Percentiles rank a stretch among this genome's conserved stretches.
Conservation (phyloP, 2,797 vertebrate species). For the Sebastes reedi region DNA sequence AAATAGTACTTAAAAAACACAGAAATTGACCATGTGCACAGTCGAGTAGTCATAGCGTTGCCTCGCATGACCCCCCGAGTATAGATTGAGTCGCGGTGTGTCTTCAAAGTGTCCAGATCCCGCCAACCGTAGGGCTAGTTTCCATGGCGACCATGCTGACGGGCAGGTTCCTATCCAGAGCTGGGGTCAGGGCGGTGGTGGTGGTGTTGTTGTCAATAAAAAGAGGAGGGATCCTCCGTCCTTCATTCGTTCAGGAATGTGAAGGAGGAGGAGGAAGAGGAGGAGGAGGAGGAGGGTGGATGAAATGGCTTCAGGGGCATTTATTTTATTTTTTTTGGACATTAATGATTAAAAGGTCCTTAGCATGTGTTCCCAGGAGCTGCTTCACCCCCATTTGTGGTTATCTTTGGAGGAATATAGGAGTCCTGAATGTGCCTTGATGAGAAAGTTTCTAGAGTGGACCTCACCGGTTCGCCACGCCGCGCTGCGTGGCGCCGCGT, state of each 20-base stretch:
- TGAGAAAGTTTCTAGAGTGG: constrained; percentile 58
- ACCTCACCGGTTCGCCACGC: constrained; percentile 15
- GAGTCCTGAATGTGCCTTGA: constrained; percentile 84
- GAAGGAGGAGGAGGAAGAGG: constrained; percentile 1
- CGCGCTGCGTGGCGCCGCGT: constrained; percentile 19
- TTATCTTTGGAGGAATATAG: constrained; percentile 19
- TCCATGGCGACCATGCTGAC: constrained; percentile 42
- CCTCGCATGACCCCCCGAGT: constrained; percentile 38
- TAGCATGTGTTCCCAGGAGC: constrained; percentile 20
- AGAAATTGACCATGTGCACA: background rate
- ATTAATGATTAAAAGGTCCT: background rate
- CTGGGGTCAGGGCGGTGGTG: background rate
- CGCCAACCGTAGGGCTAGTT: constrained; percentile 38
- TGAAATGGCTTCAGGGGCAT: constrained; percentile 26
- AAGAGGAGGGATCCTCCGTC: constrained; percentile 29
- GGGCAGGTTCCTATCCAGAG: constrained; percentile 32
- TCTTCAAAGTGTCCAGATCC: constrained; percentile 33
- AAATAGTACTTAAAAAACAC: background rate
- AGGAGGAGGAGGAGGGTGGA: background rate
- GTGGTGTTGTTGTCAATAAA: constrained; percentile 51
- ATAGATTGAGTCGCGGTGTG: constrained; percentile 19
- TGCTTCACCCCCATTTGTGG: constrained; percentile 1
- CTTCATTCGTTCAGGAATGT: constrained; percentile 68
- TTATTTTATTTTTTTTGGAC: background rate
- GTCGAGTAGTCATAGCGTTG: background rate